phyloP scores from a whole-genome alignment of 2,797 vertebrate genomes.

The Alauda arvensis region DNA sequence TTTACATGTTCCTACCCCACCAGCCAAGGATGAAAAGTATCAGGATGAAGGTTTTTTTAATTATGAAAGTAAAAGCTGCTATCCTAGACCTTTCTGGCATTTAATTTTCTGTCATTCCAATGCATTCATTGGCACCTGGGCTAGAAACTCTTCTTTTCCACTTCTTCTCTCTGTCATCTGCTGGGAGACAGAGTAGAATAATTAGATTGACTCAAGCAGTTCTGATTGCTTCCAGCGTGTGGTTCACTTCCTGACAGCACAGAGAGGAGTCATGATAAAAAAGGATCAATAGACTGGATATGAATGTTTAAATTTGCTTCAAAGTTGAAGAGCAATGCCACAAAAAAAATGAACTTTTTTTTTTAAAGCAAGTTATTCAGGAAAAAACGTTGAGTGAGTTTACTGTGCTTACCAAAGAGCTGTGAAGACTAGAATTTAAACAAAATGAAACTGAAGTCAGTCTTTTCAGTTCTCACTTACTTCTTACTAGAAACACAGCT shows the following conservation, averaged over 20 bases:
- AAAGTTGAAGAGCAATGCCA: slow-evolving; percentile 22
- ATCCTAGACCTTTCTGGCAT: slow-evolving; percentile 18
- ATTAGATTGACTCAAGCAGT: slow-evolving; percentile 50
- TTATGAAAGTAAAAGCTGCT: slow-evolving; percentile 52
- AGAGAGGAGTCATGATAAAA: slow-evolving; percentile 28
- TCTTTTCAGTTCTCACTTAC: neutral
- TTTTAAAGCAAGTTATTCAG: neutral
- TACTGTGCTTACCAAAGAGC: neutral
- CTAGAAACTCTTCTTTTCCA: slow-evolving; percentile 30
- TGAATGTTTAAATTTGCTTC: slow-evolving; percentile 36
- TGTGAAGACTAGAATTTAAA: neutral
- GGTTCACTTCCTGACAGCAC: slow-evolving; percentile 26
- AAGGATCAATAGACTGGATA: slow-evolving; percentile 43
- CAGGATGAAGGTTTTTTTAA: neutral
- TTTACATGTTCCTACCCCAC: neutral
- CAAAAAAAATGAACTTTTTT: neutral
- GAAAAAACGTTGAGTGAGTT: neutral
- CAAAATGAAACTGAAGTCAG: neutral
- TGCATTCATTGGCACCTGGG: neutral
- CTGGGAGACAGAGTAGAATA: slow-evolving; percentile 32
- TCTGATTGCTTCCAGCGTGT: slow-evolving; percentile 50
- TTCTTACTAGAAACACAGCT: neutral
- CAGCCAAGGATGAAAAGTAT: slow-evolving; percentile 29
- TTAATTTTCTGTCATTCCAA: slow-evolving; percentile 59
- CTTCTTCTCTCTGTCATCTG: slow-evolving; percentile 33